These are phyloP conservation scores for Picathartes gymnocephalus DNA, from an alignment of 2,113 vertebrate genomes.

Conservation along the genomic window DNA sequence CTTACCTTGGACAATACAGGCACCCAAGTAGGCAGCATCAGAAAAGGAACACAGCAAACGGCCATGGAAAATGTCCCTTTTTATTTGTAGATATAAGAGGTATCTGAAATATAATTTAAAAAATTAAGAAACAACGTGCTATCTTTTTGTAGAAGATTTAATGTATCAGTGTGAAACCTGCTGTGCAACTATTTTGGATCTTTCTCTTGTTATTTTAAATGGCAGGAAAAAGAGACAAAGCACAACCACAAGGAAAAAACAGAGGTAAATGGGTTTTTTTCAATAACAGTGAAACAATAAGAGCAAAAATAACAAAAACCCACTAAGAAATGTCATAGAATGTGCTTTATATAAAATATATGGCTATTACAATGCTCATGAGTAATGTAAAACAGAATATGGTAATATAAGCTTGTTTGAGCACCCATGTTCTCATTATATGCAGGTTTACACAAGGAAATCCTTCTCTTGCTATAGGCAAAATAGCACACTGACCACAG, in stretches of 20 bases:
- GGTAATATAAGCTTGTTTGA: background rate
- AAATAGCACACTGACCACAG: background rate
- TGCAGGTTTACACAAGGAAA: background rate
- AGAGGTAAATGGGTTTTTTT: background rate
- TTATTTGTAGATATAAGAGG: constrained; percentile 93
- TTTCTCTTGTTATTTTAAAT: background rate
- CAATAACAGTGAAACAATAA: background rate
- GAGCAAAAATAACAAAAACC: background rate
- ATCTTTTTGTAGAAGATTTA: background rate
- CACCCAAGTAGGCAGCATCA: constrained; percentile 93
- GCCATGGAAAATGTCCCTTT: constrained; percentile 97
- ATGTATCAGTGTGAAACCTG: background rate
- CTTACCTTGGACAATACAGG: constrained; percentile 94
- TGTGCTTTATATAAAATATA: background rate
- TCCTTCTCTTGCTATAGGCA: background rate
- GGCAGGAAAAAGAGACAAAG: background rate
- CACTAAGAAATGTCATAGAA: background rate
- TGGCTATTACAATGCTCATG: background rate
- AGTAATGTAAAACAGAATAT: background rate
- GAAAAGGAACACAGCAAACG: constrained; percentile 93
- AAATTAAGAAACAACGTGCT: background rate
- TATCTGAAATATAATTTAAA: constrained; percentile 79
- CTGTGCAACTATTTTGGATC: background rate
- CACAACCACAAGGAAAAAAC: background rate
- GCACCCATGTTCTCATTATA: background rate